Evolutionary conservation across 2,888 invertebrate species (phyloP).

Genomic region (Synanthedon andrenaeformis): DNA sequence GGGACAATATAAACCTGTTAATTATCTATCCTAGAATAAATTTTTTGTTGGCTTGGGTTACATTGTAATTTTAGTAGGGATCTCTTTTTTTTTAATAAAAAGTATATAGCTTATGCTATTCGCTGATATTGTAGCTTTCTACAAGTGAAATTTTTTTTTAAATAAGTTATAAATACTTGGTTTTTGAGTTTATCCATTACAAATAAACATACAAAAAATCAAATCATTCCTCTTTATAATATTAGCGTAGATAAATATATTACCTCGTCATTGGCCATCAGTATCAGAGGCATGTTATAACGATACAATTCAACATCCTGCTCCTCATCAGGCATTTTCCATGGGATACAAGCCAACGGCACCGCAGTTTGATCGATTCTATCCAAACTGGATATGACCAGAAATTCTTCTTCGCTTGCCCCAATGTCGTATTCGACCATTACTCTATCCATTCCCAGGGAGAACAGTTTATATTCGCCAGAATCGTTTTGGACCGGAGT

Average conservation of each 20-base stretch:
- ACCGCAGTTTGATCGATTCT: slow-evolving; percentile 74
- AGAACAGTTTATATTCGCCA: slow-evolving; percentile 60
- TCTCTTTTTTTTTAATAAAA: too few species aligned
- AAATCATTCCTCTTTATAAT: too few species aligned
- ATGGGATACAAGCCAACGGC: slow-evolving; percentile 60
- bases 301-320: slow-evolving; percentile 25
- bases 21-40: too few species aligned
- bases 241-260: not conserved
- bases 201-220: too few species aligned
- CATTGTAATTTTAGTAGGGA: too few species aligned
- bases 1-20: slow-evolving; percentile 13
- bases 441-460: slow-evolving; percentile 70
- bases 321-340: slow-evolving; percentile 30
- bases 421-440: slow-evolving; percentile 72
- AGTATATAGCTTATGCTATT: too few species aligned
- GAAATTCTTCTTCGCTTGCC: slow-evolving; percentile 42
- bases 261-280: slow-evolving; percentile 75
- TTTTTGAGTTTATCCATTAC: too few species aligned
- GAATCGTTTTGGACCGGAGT: slow-evolving; percentile 35
- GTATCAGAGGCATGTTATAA: slow-evolving; percentile 45
- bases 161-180: too few species aligned
- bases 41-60: too few species aligned
- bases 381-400: slow-evolving; percentile 57
- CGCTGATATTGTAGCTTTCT: too few species aligned
- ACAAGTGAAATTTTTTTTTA: too few species aligned